Conservation (phyloP, 2,113 vertebrate species). For the Cacatua alba region DNA sequence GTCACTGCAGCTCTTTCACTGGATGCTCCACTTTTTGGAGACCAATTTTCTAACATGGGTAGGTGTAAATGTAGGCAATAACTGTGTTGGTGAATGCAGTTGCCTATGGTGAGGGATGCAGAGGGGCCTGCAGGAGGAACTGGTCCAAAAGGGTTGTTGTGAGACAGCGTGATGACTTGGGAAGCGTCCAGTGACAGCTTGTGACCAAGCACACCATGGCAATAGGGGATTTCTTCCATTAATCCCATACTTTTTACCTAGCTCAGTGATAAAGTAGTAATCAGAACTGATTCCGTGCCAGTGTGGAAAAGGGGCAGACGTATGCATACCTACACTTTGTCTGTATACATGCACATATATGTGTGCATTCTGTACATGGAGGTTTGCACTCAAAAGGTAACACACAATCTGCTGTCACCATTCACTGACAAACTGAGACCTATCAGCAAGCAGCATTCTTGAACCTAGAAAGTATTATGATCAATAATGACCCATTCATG, state of each 20-base stretch:
- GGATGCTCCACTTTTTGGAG: not conserved
- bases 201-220: not conserved
- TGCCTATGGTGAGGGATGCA: not conserved
- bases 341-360: fast-evolving
- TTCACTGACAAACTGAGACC: not conserved
- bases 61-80: not conserved
- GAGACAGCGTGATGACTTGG: not conserved
- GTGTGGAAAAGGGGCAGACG: not conserved
- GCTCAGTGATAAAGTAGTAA: not conserved
- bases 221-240: not conserved
- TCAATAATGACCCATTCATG: not conserved
- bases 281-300: not conserved
- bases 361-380: not conserved
- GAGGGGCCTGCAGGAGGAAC: not conserved
- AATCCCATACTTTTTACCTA: not conserved
- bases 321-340: fast-evolving
- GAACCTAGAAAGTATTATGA: not conserved
- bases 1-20: not conserved
- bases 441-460: not conserved
- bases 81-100: not conserved
- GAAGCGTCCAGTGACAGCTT: not conserved
- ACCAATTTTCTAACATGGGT: not conserved
- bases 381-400: not conserved
- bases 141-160: not conserved
- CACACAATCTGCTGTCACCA: not conserved